Conservation (phyloP, 2,888 invertebrate species). For the Xestia xanthographa region DNA sequence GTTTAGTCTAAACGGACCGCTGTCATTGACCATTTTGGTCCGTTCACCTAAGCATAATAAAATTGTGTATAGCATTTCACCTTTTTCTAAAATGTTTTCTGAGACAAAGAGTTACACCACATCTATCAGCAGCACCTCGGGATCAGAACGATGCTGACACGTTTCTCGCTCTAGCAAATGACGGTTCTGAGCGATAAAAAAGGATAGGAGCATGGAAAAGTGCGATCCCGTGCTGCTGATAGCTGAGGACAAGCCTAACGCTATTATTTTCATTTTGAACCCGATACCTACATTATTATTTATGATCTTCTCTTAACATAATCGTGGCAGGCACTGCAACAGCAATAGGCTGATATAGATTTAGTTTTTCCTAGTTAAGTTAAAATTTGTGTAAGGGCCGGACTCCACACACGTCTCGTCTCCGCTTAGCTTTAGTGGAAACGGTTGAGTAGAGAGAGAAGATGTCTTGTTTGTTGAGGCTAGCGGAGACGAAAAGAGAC, state of each 20-base stretch:
- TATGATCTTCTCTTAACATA: not conserved
- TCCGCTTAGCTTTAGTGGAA: too few species aligned
- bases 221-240: not conserved
- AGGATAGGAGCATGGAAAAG: not conserved
- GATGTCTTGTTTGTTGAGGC: too few species aligned
- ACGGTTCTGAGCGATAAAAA: not conserved
- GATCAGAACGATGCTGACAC: not conserved
- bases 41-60: too few species aligned
- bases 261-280: not conserved
- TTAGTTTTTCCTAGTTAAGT: not conserved
- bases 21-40: too few species aligned
- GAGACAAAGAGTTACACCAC: not conserved
- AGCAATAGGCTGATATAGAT: not conserved
- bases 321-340: too few species aligned
- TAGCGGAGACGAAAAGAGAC: too few species aligned
- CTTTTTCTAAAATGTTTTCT: not conserved
- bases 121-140: not conserved
- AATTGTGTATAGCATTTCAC: not conserved
- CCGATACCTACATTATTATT: not conserved
- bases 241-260: not conserved
- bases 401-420: too few species aligned
- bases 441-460: too few species aligned
- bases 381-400: not conserved
- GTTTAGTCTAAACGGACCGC: too few species aligned
- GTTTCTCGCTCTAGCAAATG: not conserved